Evolutionary conservation across 2,797 vertebrate species (phyloP).

Genomic region (Echiichthys vipera): DNA sequence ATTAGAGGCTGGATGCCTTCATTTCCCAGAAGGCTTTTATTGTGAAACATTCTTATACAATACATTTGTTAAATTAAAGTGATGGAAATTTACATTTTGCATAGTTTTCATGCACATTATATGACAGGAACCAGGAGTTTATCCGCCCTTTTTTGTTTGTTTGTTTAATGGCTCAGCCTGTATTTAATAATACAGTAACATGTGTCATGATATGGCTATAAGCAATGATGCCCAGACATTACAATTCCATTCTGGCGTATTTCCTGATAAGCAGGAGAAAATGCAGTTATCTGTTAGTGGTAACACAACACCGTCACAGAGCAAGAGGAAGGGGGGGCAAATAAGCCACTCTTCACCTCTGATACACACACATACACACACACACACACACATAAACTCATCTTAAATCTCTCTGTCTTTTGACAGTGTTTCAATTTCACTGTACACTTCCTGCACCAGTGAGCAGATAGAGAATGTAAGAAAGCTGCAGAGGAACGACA

Average conservation of each 20-base stretch:
- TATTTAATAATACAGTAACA: too few species aligned
- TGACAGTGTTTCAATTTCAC: slow-evolving; percentile 68
- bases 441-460: slow-evolving; percentile 53
- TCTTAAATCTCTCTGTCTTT: slow-evolving; percentile 44
- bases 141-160: too few species aligned
- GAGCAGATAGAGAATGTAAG: slow-evolving; percentile 45
- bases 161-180: too few species aligned
- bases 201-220: too few species aligned
- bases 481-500: slow-evolving; percentile 38
- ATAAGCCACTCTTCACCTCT: slow-evolving; percentile 36
- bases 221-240: background rate
- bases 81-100: background rate
- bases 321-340: slow-evolving; percentile 1
- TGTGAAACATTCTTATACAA: too few species aligned
- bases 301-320: slow-evolving; percentile 39
- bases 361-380: slow-evolving; percentile 26
- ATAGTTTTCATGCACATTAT: background rate
- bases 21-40: too few species aligned
- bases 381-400: slow-evolving; percentile 29
- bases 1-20: too few species aligned
- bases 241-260: slow-evolving; percentile 27
- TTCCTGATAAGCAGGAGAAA: slow-evolving; percentile 33
- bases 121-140: background rate
- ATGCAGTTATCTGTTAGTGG: slow-evolving; percentile 21
- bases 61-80: fast-evolving